Conservation (phyloP, 2,888 invertebrate species). For the Xanthorhoe designata region DNA sequence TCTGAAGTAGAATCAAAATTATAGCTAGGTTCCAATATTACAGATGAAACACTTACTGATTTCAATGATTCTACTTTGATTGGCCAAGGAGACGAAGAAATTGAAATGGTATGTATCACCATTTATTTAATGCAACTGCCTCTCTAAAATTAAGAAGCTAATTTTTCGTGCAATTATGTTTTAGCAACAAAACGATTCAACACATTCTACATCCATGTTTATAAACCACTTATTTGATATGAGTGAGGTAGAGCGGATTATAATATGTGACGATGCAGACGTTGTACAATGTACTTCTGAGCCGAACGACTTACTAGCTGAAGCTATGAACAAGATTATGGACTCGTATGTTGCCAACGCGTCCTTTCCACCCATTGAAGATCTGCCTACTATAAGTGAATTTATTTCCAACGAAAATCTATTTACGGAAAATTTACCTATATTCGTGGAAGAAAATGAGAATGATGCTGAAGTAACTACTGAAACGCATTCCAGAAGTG, state of each 20-base stretch:
- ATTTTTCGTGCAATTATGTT: constrained; percentile 39
- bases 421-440: constrained; percentile 31
- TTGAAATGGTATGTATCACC: constrained; percentile 54
- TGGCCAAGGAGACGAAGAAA: constrained; percentile 77
- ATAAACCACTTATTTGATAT: constrained; percentile 75
- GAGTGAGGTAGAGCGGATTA: constrained; percentile 68
- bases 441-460: constrained; percentile 43
- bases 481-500: constrained; percentile 46
- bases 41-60: constrained; percentile 50
- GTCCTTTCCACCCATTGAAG: constrained; percentile 50
- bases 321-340: constrained; percentile 61
- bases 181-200: constrained; percentile 57
- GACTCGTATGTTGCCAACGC: constrained; percentile 57
- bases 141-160: not conserved
- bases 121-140: not conserved
- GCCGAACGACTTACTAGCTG: constrained; percentile 49
- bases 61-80: constrained; percentile 57
- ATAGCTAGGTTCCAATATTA: constrained; percentile 28
- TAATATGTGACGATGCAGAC: constrained; percentile 52
- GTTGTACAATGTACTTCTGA: constrained; percentile 46
- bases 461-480: constrained; percentile 36
- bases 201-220: constrained; percentile 69
- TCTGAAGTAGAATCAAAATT: not conserved
- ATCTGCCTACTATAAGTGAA: constrained; percentile 14
- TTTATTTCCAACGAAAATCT: constrained; percentile 16